Evolutionary conservation across 2,888 invertebrate genomes (phyloP).

Genomic region (Tyria jacobaeae): DNA sequence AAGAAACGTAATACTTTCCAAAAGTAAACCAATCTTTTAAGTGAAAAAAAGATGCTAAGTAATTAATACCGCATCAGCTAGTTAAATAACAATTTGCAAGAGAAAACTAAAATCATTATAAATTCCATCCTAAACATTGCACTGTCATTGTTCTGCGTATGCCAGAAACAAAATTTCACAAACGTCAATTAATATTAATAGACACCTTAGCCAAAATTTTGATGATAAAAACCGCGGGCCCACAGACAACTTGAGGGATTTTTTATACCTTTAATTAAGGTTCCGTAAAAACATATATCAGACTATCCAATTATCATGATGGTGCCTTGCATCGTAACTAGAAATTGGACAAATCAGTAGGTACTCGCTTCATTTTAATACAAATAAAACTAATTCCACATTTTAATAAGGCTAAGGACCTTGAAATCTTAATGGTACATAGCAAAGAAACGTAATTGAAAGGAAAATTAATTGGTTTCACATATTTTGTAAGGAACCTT

Average conservation of each 20-base stretch:
- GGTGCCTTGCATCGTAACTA: no score
- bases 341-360: conserved; percentile 12
- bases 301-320: conserved; percentile 7
- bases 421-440: conserved; percentile 38
- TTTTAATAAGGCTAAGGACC: conserved; percentile 39
- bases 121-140: conserved; percentile 62
- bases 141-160: conserved; percentile 73
- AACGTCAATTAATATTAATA: conserved; percentile 78
- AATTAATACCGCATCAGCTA: conserved; percentile 29
- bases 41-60: conserved; percentile 27
- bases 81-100: conserved; percentile 51
- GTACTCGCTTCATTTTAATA: conserved; percentile 13
- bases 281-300: conserved; percentile 36
- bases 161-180: conserved; percentile 61
- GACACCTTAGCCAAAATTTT: conserved; percentile 65
- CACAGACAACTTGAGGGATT: conserved; percentile 44
- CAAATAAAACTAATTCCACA: conserved; percentile 23
- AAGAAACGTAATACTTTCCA: conserved; percentile 6
- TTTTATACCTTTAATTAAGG: conserved; percentile 47
- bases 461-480: conserved; percentile 51
- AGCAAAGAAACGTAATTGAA: conserved; percentile 48
- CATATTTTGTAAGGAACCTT: conserved; percentile 51
- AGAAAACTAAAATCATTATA: conserved; percentile 60
- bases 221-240: conserved; percentile 54
- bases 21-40: conserved; percentile 16